A percentile compares a stretch with the other conserved stretches of the same genome.
Conservation (phyloP, 2,888 invertebrate genomes). For the Fragum whitleyi region DNA sequence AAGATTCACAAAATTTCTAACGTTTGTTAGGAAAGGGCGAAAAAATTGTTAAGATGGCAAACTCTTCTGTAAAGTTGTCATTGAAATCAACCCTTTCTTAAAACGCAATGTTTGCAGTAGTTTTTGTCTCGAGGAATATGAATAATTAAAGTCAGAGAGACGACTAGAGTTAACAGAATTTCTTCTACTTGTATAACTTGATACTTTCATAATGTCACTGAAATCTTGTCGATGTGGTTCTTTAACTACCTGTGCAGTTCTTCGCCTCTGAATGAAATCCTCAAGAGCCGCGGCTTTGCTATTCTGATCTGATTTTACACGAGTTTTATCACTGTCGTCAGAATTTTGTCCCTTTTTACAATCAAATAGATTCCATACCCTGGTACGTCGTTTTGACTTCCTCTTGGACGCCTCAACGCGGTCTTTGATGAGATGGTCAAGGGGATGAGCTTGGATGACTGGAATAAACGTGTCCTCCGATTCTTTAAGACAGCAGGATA, state of each 20-base stretch:
- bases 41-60: no score
- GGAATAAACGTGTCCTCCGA: neutral
- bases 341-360: neutral
- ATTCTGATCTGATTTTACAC: neutral
- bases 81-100: neutral
- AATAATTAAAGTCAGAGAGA: neutral
- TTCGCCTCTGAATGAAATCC: neutral
- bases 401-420: neutral
- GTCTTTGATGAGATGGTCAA: neutral
- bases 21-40: no score
- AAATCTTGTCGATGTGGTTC: neutral
- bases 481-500: slow-evolving; percentile 1
- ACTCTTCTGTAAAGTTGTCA: neutral
- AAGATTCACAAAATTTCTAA: no score
- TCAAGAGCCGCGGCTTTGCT: neutral
- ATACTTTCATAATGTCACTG: neutral
- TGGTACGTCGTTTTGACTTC: neutral
- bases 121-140: neutral
- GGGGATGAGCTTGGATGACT: neutral
- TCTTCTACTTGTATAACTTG: neutral
- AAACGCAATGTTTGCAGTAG: neutral
- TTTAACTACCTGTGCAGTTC: neutral
- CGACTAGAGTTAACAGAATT: neutral
- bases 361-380: neutral
- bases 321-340: neutral